Evolutionary conservation across 2,113 vertebrate species (phyloP).

Genomic region (Cyprinus carpio): DNA sequence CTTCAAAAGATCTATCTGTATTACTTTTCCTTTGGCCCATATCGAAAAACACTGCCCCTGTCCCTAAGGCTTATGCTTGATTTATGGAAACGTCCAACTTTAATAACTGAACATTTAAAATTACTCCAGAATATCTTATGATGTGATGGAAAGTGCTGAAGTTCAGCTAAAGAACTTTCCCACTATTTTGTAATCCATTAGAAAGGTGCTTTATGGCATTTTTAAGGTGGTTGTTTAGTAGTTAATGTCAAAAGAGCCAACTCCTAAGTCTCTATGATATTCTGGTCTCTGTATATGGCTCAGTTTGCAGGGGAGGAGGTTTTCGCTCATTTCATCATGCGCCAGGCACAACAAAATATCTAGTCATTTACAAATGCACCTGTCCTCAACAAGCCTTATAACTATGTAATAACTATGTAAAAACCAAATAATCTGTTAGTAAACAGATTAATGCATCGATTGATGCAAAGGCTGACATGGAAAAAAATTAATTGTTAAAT

Average conservation of each 20-base stretch:
- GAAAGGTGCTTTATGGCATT: background rate
- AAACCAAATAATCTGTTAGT: background rate
- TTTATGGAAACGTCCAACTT: constrained; percentile 8
- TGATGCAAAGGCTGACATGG: no score
- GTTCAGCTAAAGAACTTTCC: background rate
- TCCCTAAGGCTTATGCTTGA: background rate
- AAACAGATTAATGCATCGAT: background rate
- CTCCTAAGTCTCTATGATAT: background rate
- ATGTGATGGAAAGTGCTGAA: background rate
- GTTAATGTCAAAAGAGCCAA: background rate
- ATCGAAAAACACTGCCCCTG: background rate
- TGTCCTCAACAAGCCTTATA: background rate
- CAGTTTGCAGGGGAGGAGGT: rapidly evolving
- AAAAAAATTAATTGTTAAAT: no score
- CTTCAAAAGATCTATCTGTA: background rate
- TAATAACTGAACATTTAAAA: background rate
- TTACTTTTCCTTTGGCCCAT: background rate
- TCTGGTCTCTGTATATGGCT: background rate
- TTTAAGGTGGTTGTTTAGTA: background rate
- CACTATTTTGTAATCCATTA: background rate
- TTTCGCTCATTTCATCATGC: background rate
- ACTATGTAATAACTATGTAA: background rate
- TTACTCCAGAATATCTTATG: background rate
- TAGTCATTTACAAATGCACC: background rate
- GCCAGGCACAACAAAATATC: background rate